phyloP scores from a whole-genome alignment of 1,140 invertebrate genomes.

The Caerostris extrusa region DNA sequence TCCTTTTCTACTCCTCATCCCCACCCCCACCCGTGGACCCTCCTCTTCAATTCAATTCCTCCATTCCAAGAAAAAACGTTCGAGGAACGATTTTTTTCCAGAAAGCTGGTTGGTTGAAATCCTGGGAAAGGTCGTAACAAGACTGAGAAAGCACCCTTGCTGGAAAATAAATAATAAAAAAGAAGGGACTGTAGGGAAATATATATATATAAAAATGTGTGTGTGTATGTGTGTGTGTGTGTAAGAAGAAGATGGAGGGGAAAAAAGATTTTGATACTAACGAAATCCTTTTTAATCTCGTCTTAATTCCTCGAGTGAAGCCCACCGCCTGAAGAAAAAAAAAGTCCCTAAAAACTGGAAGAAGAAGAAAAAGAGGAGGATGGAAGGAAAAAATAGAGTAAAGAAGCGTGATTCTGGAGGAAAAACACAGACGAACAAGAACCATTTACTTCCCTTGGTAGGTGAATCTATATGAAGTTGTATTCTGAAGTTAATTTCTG shows the following conservation, averaged over 20 bases:
- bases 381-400: neutral
- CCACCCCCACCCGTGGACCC: neutral
- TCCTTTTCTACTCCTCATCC: neutral
- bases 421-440: too few relatives aligned
- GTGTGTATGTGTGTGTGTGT: too few relatives aligned
- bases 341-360: neutral
- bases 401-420: too few relatives aligned
- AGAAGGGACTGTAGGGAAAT: neutral
- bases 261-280: conserved; percentile 70
- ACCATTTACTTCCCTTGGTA: too few relatives aligned
- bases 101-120: neutral
- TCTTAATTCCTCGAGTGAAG: conserved; percentile 67
- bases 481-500: neutral
- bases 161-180: conserved; percentile 23
- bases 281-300: conserved; percentile 70
- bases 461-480: neutral
- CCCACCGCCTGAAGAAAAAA: conserved; percentile 21
- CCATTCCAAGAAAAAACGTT: conserved; percentile 18
- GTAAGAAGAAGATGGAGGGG: neutral
- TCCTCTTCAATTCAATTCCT: conserved; percentile 2
- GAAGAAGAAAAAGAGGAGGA: neutral
- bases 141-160: neutral
- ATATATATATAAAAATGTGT: too few relatives aligned
- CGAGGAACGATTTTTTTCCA: neutral
- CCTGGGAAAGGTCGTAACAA: conserved; percentile 2